phyloP scores from a whole-genome alignment of 2,888 invertebrate species.

The Cephus runcator region DNA sequence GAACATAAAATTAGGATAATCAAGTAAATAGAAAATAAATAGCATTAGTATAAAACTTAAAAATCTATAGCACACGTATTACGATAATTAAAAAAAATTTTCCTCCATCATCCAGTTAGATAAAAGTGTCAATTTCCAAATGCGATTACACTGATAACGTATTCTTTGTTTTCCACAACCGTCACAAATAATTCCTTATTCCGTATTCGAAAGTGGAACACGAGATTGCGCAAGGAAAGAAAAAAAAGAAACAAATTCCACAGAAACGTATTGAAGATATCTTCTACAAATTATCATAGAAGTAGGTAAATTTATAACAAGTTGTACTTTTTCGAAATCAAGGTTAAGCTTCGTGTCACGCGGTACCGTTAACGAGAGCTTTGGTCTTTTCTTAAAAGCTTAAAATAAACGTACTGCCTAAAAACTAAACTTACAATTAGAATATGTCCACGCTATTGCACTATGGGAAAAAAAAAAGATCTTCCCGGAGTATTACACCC shows the following conservation, averaged over 20 bases:
- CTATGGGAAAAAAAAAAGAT: not conserved
- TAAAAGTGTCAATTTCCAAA: not conserved
- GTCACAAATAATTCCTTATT: not conserved
- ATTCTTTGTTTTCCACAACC: not conserved
- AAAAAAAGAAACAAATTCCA: not conserved
- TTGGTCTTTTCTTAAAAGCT: not conserved
- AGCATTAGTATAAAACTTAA: conserved; percentile 23
- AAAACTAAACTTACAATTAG: not conserved
- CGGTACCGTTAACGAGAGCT: not conserved
- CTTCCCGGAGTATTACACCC: not conserved
- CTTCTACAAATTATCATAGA: not conserved
- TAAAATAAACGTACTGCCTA: not conserved
- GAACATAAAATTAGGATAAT: not conserved
- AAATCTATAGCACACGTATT: conserved; percentile 11
- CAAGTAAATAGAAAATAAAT: conserved; percentile 24
- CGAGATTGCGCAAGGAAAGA: not conserved
- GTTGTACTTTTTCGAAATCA: not conserved
- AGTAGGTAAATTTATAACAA: not conserved
- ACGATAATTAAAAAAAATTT: not conserved
- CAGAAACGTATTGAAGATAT: not conserved
- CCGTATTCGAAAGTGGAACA: not conserved
- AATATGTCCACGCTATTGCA: not conserved
- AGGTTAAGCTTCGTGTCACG: not conserved
- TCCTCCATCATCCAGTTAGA: not conserved
- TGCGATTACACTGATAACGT: not conserved